phyloP scores from a whole-genome alignment of 2,797 vertebrate genomes.

The Acomys russatus region DNA sequence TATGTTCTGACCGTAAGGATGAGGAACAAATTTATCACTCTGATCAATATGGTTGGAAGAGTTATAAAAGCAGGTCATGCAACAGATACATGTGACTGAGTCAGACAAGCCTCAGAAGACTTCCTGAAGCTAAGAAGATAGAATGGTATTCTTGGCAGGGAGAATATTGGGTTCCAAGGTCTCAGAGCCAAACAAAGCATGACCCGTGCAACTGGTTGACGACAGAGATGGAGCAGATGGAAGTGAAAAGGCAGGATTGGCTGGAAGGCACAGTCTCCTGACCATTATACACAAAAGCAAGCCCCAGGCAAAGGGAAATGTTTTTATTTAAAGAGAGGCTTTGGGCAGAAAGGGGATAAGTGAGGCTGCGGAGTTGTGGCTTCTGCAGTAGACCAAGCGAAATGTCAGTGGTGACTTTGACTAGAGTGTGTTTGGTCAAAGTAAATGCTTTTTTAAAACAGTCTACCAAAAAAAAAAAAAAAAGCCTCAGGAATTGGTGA shows the following conservation, averaged over 20 bases:
- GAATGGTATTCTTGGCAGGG: neutral
- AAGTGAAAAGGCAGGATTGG: rapidly evolving
- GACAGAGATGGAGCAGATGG: neutral
- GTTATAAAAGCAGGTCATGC: neutral
- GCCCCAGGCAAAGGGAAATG: neutral
- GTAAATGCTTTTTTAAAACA: neutral
- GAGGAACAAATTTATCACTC: neutral
- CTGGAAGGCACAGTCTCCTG: rapidly evolving
- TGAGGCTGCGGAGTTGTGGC: too few relatives aligned
- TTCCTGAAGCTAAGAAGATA: neutral
- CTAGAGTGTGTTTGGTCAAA: neutral
- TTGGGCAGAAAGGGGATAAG: neutral
- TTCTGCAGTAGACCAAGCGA: neutral
- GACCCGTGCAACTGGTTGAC: rapidly evolving
- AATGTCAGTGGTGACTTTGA: neutral
- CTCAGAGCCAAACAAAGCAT: neutral
- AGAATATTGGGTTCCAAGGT: neutral
- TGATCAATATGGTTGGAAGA: neutral
- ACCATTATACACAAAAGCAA: neutral
- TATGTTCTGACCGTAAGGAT: neutral
- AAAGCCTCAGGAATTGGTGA: neutral
- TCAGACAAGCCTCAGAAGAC: neutral
- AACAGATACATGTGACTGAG: neutral
- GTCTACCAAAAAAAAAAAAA: neutral
- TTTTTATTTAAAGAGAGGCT: neutral